A percentile compares a stretch with the other conserved stretches of the same genome.
phyloP scores from a whole-genome alignment of 2,888 invertebrate genomes.

The Rhagonycha fulva region DNA sequence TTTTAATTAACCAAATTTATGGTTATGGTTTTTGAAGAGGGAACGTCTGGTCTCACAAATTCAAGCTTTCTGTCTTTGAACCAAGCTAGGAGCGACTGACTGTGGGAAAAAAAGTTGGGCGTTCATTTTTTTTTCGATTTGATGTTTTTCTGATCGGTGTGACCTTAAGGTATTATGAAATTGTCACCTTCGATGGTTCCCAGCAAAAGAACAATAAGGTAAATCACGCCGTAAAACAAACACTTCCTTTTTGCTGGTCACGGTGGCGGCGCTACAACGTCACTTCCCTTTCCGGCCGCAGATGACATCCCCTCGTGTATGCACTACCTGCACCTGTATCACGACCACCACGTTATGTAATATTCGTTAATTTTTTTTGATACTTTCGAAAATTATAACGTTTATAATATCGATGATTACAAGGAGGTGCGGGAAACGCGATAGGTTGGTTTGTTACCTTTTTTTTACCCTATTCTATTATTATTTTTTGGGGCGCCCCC shows the following conservation, averaged over 20 bases:
- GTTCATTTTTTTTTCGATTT: not conserved
- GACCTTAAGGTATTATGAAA: not conserved
- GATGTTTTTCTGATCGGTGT: not conserved
- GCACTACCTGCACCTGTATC: conserved; percentile 14
- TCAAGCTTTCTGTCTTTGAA: too few species aligned
- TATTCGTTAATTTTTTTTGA: conserved; percentile 1
- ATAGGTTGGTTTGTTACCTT: not conserved
- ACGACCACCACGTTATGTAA: not conserved
- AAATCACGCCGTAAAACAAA: conserved; percentile 48
- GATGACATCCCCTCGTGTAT: conserved; percentile 33
- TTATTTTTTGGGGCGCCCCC: not conserved
- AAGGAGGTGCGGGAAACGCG: not conserved
- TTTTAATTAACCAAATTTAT: not conserved
- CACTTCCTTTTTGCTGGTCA: conserved; percentile 47
- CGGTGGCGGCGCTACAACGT: conserved; percentile 50
- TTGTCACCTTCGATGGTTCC: conserved; percentile 17
- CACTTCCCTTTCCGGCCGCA: conserved; percentile 50
- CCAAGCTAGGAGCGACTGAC: not conserved
- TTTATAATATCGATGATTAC: not conserved
- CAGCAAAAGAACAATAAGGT: conserved; percentile 35
- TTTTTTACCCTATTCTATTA: not conserved
- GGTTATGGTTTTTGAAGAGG: not conserved
- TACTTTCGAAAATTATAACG: not conserved
- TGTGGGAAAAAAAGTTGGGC: not conserved
- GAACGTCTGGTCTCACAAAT: not conserved